Conservation (phyloP, 2,888 invertebrate species). For the Pyrochroa serraticornis region DNA sequence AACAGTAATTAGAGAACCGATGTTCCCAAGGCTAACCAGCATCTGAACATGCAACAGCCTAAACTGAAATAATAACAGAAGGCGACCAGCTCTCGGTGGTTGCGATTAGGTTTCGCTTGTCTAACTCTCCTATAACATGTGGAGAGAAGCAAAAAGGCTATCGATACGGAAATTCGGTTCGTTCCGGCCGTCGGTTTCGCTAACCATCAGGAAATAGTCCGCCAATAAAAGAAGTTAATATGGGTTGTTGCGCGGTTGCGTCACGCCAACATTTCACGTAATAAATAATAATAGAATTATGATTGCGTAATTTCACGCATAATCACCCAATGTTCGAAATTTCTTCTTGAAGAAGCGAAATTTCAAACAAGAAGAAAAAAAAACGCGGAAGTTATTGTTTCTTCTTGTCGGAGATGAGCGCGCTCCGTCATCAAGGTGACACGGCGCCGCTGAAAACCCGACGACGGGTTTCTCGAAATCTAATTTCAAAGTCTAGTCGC, state of each 20-base stretch:
- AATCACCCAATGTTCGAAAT: constrained; percentile 15
- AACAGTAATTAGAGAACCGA: constrained; percentile 34
- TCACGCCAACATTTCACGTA: constrained; percentile 11
- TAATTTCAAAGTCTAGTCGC: constrained; percentile 25
- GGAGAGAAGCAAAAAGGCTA: too few relatives aligned
- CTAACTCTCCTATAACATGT: too few relatives aligned
- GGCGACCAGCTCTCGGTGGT: constrained; percentile 19
- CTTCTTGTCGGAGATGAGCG: too few relatives aligned
- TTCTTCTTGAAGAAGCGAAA: too few relatives aligned
- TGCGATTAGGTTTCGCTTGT: too few relatives aligned
- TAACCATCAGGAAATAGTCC: constrained; percentile 38
- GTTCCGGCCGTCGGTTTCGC: constrained; percentile 33
- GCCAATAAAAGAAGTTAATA: constrained; percentile 36
- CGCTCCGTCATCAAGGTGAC: too few relatives aligned
- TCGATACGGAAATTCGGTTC: constrained; percentile 12
- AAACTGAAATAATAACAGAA: constrained; percentile 19
- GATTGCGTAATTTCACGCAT: constrained; percentile 26
- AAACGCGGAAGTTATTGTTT: too few relatives aligned
- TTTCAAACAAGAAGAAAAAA: too few relatives aligned
- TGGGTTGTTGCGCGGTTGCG: constrained; percentile 18
- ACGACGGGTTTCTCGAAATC: constrained; percentile 24
- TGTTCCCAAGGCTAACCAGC: constrained; percentile 36
- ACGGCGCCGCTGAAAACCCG: neutral
- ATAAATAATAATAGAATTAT: constrained; percentile 20
- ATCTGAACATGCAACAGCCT: constrained; percentile 34